A percentile compares a stretch with the other conserved stretches of the same genome.
Conservation (phyloP, 2,113 vertebrate species). For the Hippolais icterina region DNA sequence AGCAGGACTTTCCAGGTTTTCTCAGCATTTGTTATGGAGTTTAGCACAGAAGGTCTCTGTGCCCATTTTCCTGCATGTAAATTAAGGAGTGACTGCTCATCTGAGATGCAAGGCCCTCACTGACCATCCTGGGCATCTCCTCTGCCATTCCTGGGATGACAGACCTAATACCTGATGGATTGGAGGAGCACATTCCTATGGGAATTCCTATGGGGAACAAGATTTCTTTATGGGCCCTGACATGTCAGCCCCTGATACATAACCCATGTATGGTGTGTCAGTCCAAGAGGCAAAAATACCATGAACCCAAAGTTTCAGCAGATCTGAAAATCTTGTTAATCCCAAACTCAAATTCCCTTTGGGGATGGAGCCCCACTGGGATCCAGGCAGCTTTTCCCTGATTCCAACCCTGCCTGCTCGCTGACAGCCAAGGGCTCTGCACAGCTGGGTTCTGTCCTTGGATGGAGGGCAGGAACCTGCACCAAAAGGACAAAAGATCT, state of each 20-base stretch:
- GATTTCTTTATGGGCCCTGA: neutral
- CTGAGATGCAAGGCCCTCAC: neutral
- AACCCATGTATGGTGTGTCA: accelerated
- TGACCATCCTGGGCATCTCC: neutral
- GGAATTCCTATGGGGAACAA: neutral
- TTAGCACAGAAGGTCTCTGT: neutral
- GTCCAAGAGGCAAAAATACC: neutral
- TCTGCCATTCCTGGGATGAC: neutral
- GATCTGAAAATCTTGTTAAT: neutral
- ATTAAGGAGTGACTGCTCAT: neutral
- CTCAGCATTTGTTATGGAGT: neutral
- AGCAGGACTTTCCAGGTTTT: neutral
- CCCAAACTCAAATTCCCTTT: neutral
- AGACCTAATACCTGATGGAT: neutral
- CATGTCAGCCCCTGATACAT: accelerated
- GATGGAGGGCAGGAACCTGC: neutral
- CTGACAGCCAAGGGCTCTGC: neutral
- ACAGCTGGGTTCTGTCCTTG: neutral
- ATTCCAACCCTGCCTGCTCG: neutral
- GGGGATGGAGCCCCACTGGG: neutral
- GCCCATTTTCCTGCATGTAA: neutral
- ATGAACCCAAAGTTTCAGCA: neutral
- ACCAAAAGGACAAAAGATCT: neutral
- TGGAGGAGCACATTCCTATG: neutral
- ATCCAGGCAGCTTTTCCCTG: neutral